phyloP scores from a whole-genome alignment of 2,888 invertebrate species.

The Drosophila kokeensis region DNA sequence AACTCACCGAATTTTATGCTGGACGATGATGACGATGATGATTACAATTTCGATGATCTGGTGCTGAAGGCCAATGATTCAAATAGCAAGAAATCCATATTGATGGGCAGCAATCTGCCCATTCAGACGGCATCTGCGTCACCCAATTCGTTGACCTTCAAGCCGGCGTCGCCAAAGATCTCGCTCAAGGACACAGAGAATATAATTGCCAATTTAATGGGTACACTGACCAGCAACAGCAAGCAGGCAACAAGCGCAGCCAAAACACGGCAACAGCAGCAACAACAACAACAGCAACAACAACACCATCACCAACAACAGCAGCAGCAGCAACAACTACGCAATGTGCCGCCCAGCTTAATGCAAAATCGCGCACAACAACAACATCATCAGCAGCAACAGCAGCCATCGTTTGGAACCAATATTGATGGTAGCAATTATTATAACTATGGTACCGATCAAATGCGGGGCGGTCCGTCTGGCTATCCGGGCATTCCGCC shows the following conservation, averaged over 20 bases:
- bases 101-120: conserved; percentile 5
- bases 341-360: conserved; percentile 2
- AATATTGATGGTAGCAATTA: conserved; percentile 22
- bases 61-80: conserved; percentile 84
- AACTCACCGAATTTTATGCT: conserved; percentile 84
- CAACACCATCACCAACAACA: conserved; percentile 11
- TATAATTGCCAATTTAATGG: conserved; percentile 88
- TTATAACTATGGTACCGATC: conserved; percentile 31
- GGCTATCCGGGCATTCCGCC: conserved; percentile 16
- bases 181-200: conserved; percentile 86
- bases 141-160: conserved; percentile 76
- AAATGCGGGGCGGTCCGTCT: conserved; percentile 14
- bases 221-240: conserved; percentile 84
- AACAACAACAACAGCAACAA: conserved; percentile 3
- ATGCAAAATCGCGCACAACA: conserved; percentile 17
- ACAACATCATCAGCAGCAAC: conserved; percentile 16
- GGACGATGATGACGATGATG: conserved; percentile 90
- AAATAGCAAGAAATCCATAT: conserved; percentile 28
- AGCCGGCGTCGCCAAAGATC: conserved; percentile 77
- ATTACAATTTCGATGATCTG: conserved; percentile 92
- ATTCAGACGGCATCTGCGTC: conserved; percentile 58
- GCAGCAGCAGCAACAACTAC: conserved; percentile 8
- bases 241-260: conserved; percentile 31
- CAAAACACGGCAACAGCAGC: conserved; percentile 28
- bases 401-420: conserved; percentile 12